These are phyloP conservation scores for Eciton burchellii DNA, from an alignment of 1,140 invertebrate genomes.

Conservation along the genomic window DNA sequence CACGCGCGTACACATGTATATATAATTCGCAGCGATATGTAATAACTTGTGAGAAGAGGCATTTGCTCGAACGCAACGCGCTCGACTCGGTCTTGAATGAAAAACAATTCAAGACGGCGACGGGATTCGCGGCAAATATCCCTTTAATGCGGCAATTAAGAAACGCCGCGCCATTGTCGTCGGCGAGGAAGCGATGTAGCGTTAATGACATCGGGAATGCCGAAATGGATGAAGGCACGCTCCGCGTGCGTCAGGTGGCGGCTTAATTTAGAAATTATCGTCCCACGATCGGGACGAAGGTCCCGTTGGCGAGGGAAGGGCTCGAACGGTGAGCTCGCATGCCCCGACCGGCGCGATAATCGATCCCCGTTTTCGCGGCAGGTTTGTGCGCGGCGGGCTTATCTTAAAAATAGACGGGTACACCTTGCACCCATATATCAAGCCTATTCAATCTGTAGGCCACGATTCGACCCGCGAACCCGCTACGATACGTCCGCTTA, in stretches of 20 bases:
- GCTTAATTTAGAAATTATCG: slow-evolving; percentile 66
- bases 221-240: slow-evolving; percentile 23
- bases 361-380: slow-evolving; percentile 44
- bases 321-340: slow-evolving; percentile 54
- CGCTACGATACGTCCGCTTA: slow-evolving; percentile 19
- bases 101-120: background rate
- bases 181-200: background rate
- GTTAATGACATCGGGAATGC: slow-evolving; percentile 21
- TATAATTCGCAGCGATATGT: too few relatives aligned
- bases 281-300: slow-evolving; percentile 54
- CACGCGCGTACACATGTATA: too few relatives aligned
- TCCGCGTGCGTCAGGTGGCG: background rate
- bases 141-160: background rate
- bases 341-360: slow-evolving; percentile 58
- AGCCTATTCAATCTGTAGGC: slow-evolving; percentile 8
- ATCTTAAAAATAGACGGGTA: slow-evolving; percentile 44
- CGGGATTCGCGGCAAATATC: background rate
- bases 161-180: background rate
- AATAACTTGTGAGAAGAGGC: too few relatives aligned
- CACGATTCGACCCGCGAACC: slow-evolving; percentile 19
- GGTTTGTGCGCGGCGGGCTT: background rate
- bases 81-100: too few relatives aligned
- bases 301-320: slow-evolving; percentile 51
- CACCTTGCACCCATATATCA: slow-evolving; percentile 1
- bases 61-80: too few relatives aligned